phyloP scores from a whole-genome alignment of 92 coral and sea anemone genomes.

The Anthopleura xanthogrammica region DNA sequence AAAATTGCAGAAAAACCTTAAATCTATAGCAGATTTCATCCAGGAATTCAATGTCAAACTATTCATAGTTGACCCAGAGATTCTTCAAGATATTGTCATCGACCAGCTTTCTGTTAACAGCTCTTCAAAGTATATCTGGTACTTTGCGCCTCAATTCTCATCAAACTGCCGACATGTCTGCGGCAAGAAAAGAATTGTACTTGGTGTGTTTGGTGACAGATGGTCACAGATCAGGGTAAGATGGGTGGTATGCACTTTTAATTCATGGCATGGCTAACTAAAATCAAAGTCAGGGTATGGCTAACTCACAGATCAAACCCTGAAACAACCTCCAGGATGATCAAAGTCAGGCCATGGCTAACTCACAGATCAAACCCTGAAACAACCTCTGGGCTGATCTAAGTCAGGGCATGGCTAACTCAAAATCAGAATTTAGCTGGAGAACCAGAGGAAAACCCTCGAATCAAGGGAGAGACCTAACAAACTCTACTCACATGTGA shows the following conservation, averaged over 20 bases:
- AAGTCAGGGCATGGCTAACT: too few relatives aligned
- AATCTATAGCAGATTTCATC: slow-evolving; percentile 27
- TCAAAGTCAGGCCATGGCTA: too few relatives aligned
- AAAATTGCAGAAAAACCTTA: slow-evolving; percentile 32
- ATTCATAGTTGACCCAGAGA: slow-evolving; percentile 51
- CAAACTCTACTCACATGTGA: too few relatives aligned
- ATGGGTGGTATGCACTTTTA: background rate
- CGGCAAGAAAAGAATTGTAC: slow-evolving; percentile 25
- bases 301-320: background rate
- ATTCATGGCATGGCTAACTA: background rate
- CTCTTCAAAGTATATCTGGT: slow-evolving; percentile 37
- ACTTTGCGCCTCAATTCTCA: slow-evolving; percentile 27
- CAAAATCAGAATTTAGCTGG: too few relatives aligned
- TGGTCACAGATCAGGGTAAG: slow-evolving; percentile 28
- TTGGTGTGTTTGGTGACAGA: slow-evolving; percentile 39
- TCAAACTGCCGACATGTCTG: slow-evolving; percentile 35
- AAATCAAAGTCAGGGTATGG: background rate
- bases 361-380: too few relatives aligned
- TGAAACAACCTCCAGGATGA: too few relatives aligned
- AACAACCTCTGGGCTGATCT: too few relatives aligned
- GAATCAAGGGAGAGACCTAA: too few relatives aligned
- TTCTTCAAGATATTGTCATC: slow-evolving; percentile 25
- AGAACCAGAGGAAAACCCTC: too few relatives aligned
- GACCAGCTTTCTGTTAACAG: slow-evolving; percentile 15
- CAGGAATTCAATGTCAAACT: slow-evolving; percentile 20